A percentile compares a stretch with the other conserved stretches of the same genome.
Evolutionary conservation across 2,113 vertebrate species (phyloP).

Genomic region (Rhabdomys dilectus): DNA sequence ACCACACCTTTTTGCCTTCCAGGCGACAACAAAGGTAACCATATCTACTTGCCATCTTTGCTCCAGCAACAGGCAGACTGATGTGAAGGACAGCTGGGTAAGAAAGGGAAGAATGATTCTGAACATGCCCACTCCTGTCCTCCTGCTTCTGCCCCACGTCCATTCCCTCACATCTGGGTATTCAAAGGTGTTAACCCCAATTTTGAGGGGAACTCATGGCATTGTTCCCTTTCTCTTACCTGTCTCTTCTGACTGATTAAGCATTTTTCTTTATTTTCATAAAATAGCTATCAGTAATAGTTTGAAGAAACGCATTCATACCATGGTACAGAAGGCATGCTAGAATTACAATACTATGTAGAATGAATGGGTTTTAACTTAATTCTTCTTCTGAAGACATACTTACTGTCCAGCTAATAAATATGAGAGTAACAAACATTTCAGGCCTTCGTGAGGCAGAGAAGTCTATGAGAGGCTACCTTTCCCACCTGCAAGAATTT

Average conservation of each 20-base stretch:
- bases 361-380: background rate
- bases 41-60: background rate
- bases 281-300: background rate
- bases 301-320: conserved; percentile 6
- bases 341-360: background rate
- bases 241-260: background rate
- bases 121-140: background rate
- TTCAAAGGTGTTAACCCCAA: background rate
- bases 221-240: background rate
- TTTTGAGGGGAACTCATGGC: background rate
- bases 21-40: conserved; percentile 66
- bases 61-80: background rate
- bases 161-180: background rate
- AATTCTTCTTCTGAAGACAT: background rate
- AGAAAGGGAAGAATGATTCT: background rate
- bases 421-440: background rate
- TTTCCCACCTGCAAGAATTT: background rate
- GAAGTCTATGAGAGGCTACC: background rate
- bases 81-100: background rate
- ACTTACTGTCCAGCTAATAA: conserved; percentile 20
- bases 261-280: conserved; percentile 7
- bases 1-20: conserved; percentile 53
- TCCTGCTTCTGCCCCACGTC: background rate
- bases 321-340: background rate
- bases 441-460: background rate